Evolutionary conservation across 2,888 invertebrate genomes (phyloP).

Genomic region (Clunio marinus): DNA sequence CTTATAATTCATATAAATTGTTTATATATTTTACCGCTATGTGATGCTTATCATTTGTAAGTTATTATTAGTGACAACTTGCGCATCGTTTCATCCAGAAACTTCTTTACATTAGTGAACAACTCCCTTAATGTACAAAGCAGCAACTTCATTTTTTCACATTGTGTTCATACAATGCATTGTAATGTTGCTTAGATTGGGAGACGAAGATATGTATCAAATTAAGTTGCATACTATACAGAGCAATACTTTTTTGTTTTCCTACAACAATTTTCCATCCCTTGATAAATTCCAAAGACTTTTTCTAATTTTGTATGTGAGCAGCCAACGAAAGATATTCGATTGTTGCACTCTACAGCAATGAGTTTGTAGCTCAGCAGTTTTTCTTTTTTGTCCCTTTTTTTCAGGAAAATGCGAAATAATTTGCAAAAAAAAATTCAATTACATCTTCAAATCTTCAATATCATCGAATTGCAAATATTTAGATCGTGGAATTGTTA

Average conservation of each 20-base stretch:
- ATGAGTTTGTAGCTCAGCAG: not conserved
- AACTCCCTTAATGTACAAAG: constrained; percentile 9
- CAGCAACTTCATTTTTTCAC: too few species aligned
- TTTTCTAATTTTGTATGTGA: constrained; percentile 9
- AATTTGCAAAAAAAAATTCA: too few species aligned
- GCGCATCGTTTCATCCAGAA: too few species aligned
- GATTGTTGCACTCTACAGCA: constrained; percentile 10
- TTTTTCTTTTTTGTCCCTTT: too few species aligned
- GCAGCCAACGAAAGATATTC: constrained; percentile 3
- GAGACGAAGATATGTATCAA: constrained; percentile 32
- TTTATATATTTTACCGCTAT: not conserved
- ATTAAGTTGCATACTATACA: constrained; percentile 19
- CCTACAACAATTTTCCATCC: constrained; percentile 1
- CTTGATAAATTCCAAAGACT: not conserved
- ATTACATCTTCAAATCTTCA: too few species aligned
- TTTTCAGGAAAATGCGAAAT: not conserved
- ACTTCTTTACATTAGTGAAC: not conserved
- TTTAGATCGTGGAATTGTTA: not conserved
- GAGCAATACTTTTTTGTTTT: constrained; percentile 14
- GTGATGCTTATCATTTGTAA: constrained; percentile 7
- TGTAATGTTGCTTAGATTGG: not conserved
- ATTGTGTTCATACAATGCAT: too few species aligned
- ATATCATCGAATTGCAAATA: constrained; percentile 1
- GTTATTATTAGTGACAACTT: too few species aligned
- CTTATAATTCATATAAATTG: not conserved